Percentiles rank a stretch among this genome's conserved stretches.
Evolutionary conservation across 2,888 invertebrate genomes (phyloP).

Genomic region (Boloria selene): DNA sequence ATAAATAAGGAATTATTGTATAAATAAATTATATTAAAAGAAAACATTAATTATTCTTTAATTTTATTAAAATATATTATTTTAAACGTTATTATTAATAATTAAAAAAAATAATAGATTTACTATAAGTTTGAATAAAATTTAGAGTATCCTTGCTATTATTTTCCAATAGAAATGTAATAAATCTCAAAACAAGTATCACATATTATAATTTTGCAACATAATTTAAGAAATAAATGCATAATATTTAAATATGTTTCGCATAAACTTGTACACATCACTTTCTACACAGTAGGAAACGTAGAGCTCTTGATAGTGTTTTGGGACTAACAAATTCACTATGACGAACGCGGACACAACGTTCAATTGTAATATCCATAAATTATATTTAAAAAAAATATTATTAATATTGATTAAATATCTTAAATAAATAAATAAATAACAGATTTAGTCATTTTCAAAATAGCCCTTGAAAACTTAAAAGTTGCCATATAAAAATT

Average conservation of each 20-base stretch:
- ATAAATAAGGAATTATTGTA: background rate
- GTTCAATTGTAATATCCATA: conserved; percentile 9
- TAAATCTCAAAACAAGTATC: conserved; percentile 4
- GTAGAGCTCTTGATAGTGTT: background rate
- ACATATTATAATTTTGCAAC: conserved; percentile 2
- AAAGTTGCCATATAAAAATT: conserved; percentile 15
- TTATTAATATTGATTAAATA: background rate
- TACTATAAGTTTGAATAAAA: background rate
- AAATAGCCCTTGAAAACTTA: conserved; percentile 4
- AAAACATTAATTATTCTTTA: too few species aligned
- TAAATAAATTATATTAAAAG: background rate
- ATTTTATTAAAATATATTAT: too few species aligned
- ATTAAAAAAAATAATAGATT: background rate
- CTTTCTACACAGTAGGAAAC: background rate
- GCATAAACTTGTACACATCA: background rate
- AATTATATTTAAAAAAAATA: background rate
- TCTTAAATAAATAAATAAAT: background rate
- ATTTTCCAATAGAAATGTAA: background rate
- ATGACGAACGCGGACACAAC: conserved; percentile 17
- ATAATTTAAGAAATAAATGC: conserved; percentile 18
- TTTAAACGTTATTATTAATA: too few species aligned
- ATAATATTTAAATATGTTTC: conserved; percentile 3
- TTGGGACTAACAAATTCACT: conserved; percentile 4
- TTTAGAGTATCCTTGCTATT: background rate
- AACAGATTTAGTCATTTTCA: background rate